Evolutionary conservation across 2,797 vertebrate genomes (phyloP).

Genomic region (Sebastes wilsoni): DNA sequence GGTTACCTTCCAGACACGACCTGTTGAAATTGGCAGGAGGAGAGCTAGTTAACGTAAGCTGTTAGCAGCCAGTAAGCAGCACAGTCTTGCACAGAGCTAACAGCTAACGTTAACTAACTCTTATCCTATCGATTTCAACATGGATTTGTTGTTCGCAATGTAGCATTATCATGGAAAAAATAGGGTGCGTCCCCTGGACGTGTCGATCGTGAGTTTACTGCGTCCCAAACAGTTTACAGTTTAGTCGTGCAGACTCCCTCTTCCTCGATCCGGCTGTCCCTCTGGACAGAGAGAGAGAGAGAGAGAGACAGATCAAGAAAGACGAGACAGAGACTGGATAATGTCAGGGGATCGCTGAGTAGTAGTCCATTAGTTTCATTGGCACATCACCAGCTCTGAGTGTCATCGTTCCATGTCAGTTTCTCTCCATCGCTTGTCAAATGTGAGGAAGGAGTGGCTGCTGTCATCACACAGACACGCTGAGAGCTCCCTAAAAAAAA

Average conservation of each 20-base stretch:
- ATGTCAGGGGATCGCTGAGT: slow-evolving; percentile 51
- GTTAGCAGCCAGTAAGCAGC: too few species aligned
- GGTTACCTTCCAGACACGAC: too few species aligned
- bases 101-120: too few species aligned
- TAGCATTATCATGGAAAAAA: too few species aligned
- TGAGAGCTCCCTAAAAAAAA: slow-evolving; percentile 5
- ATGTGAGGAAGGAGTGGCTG: slow-evolving; percentile 57
- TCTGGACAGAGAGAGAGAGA: slow-evolving; percentile 1
- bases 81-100: too few species aligned
- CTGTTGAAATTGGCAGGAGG: too few species aligned
- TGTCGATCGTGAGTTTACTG: too few species aligned
- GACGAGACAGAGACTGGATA: slow-evolving; percentile 37
- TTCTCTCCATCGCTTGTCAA: slow-evolving; percentile 50
- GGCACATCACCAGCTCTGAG: slow-evolving; percentile 57
- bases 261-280: not conserved
- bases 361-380: slow-evolving; percentile 75
- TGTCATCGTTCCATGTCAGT: slow-evolving; percentile 63
- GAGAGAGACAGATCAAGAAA: slow-evolving; percentile 18
- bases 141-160: too few species aligned
- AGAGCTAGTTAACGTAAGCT: too few species aligned
- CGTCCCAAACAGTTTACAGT: too few species aligned
- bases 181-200: too few species aligned
- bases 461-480: slow-evolving; percentile 47
- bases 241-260: not conserved
- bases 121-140: too few species aligned